Evolutionary conservation across 2,888 invertebrate species (phyloP), one percentile per base, ranked within the genome.

Genomic region (Resseliella maxima): DNA sequence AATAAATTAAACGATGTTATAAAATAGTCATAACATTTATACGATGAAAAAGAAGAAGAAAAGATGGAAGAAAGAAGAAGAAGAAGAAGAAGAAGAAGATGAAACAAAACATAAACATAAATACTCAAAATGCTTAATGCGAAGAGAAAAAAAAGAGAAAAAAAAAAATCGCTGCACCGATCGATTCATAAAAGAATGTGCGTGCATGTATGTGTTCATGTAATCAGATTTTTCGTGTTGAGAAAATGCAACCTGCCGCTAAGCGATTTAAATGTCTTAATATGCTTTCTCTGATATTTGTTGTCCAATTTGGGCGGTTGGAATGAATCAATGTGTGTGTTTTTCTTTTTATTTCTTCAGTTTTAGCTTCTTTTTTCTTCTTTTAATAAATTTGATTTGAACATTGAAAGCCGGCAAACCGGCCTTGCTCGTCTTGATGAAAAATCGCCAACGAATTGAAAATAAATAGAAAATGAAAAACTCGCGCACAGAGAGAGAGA

Each of bases 221-320:
- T n/a, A n/a, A n/a, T n/a, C n/a, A n/a, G n/a, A n/a, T n/a, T n/a
- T n/a, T n/a, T n/a, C n/a, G n/a, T n/a, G n/a, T n/a, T n/a, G n/a
- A n/a, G 27, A 59, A 27, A 5, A 8, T 12, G 59, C 15, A 21
- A 72, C 31, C 72, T 15, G 72, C 31, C 72, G 31, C 72, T 72
- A 72, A 72, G 72, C 72, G 46, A 72, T n/a, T 27, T 72, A 72
- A 72, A 72, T 15, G n/a, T 72, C 72, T 72, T 72, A 72, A 72
- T 72, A 72, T 72, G 72, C 72, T 72, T 72, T 72, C 72, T 72
- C 72, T 59, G 5, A 3, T 27, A 2, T n/a, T 24, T 59, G 41
- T 31, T 27, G 72, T 15, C 72, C 31, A 31, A 72, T n/a, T 72
- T 72, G 31, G 72, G 72, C 72, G 72, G 72, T 15, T 31, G 31